Evolutionary conservation across 2,888 invertebrate genomes (phyloP), one percentile per base, ranked within the genome.

Genomic region (Hyalella azteca): DNA sequence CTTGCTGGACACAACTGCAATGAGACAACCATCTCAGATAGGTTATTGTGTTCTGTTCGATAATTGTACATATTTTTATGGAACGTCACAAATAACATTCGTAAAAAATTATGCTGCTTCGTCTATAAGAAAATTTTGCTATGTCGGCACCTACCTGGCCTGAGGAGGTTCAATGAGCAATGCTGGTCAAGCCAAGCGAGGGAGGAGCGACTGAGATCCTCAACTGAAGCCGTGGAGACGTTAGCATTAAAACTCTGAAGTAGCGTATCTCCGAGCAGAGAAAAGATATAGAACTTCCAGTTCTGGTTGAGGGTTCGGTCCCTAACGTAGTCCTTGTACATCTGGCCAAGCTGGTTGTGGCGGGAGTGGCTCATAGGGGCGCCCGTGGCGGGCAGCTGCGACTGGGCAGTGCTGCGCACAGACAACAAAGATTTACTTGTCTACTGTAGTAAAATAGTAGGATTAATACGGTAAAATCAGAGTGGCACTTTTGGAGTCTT

Each of bases 241-340:
- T 94, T 93, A 86, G 93, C 92, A 88, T 95, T 96, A 90, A 94
- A 98, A 15, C 97, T 94, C 86, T 93, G 93, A 89, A 98, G 91
- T 86, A 98, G 89, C 50, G 96, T 95, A 86, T 94, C 93, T 87
- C 96, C 92, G 86, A 98, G 93, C 85, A 96, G 91, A 89, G 97
- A 96, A 88, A 98, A 95, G 90, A 98, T 95, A 96, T 97, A 98
- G 90, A 97, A 98, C 90, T 96, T 97, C 97, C 97, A 98, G 89
- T 96, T 96, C 15, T 66, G 66, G 87, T 93, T 93, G 88, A 93
- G 91, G 26, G 97, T 97, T 82, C 96, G 90, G 86, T 91, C 91
- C 85, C 93, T 91, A 73, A 98, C 95, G 89, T 97, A 97, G 45
- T 95, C 93, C 86, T 95, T 94, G 89, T 96, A 97, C 92, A 97